Base-by-base conservation (phyloP, 30 jellyfish, hydroid and myxozoan genomes). In the Aurelia sp. region DNA sequence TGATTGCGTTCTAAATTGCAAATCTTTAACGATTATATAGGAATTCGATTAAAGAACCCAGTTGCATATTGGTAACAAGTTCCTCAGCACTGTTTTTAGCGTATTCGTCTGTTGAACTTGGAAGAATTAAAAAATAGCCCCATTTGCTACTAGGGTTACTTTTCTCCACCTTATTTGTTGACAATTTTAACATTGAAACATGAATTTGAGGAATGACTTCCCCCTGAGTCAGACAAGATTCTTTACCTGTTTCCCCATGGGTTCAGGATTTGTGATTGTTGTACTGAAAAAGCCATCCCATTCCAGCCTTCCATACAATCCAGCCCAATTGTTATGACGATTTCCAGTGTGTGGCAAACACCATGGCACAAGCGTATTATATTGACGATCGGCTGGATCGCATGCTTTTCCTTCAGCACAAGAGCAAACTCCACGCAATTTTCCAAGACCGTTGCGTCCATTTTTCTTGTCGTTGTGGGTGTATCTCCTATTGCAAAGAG, bases 201-300 rank as follows among this genome's bases (percentile, higher is more conserved):
- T 9, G 52, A 44, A 44, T 44, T 44, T 44, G 15, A 44, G 55
- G 9, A 44, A 1, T 27, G 33, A 27, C 16, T 0, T 44, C 1
- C 9, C 55, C 2, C 15, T 44, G 55, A 44, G 15, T 8, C 9
- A 44, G 3, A 44, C 55, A 44, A 44, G 55, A 44, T 44, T 44
- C 13, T 30, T 19, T 50, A 93, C 98, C 93, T 93, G 98, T 73
- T 93, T 93, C 81, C 98, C 98, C 98, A 93, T 93, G 4, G 98
- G 98, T 59, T 93, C 98, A n/a, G 98, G 98, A 84, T 93, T 93
- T 3, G 98, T 93, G 61, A 89, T 95, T 8, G 98, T 93, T 0
- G 98, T 93, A 70, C 98, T 93, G 85, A 93, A 93, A 80, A 81
- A 93, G 1, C 98, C 98, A 72, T 88, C 97, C 98, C 98, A 93